These are phyloP conservation scores for Prunella strophiata DNA, from an alignment of 2,797 vertebrate genomes.

Conservation along the genomic window DNA sequence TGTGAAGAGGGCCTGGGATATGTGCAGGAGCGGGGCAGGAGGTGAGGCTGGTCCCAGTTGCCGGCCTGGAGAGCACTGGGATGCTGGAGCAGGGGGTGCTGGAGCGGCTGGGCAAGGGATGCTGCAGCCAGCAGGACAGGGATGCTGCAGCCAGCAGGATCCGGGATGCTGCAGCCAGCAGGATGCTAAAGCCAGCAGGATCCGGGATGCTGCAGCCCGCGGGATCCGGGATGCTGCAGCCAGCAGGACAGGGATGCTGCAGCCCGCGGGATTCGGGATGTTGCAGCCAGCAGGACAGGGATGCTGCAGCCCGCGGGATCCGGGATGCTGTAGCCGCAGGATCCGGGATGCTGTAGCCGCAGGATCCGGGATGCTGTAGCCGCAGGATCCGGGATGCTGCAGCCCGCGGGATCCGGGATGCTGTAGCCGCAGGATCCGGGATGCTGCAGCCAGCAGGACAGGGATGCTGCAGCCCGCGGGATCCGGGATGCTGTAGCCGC, in stretches of 20 bases:
- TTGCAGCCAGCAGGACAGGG: too few species aligned
- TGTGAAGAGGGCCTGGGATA: not conserved
- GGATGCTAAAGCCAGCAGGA: too few species aligned
- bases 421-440: too few species aligned
- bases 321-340: too few species aligned
- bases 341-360: not conserved
- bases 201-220: too few species aligned
- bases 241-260: too few species aligned
- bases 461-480: too few species aligned
- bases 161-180: not conserved
- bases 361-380: too few species aligned
- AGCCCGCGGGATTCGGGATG: too few species aligned
- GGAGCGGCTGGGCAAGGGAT: fast-evolving
- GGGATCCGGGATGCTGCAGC: not conserved
- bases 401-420: fast-evolving
- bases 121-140: not conserved
- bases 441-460: too few species aligned
- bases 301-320: too few species aligned
- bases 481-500: too few species aligned
- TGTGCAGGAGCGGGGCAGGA: not conserved
- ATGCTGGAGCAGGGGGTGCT: not conserved
- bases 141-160: not conserved
- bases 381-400: fast-evolving
- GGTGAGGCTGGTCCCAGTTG: not conserved
- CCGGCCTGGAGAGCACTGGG: not conserved